phyloP scores from a whole-genome alignment of 2,888 invertebrate genomes.

The Ornithoptera alexandrae region DNA sequence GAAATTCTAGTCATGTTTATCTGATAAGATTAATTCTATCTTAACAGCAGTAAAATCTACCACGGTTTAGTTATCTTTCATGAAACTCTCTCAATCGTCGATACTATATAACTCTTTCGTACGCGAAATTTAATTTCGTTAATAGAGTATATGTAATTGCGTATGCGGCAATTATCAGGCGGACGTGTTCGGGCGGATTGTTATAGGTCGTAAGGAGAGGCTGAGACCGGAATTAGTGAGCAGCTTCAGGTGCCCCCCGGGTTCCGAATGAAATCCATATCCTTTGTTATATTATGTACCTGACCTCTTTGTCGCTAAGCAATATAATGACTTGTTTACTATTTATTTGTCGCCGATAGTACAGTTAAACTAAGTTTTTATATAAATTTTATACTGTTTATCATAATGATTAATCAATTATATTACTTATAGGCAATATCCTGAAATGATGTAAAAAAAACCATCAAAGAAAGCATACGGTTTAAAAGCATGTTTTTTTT shows the following conservation, averaged over 20 bases:
- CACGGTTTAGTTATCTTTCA: not conserved
- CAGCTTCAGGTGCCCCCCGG: constrained; percentile 49
- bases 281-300: constrained; percentile 12
- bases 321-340: constrained; percentile 9
- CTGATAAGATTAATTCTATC: too few relatives aligned
- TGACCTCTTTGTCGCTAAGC: constrained; percentile 1
- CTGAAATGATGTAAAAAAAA: too few relatives aligned
- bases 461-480: too few relatives aligned
- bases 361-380: not conserved
- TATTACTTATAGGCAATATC: too few relatives aligned
- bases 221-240: constrained; percentile 48
- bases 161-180: constrained; percentile 60
- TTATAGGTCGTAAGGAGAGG: constrained; percentile 54
- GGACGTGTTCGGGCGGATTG: constrained; percentile 54
- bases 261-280: constrained; percentile 18
- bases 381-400: too few relatives aligned
- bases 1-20: too few relatives aligned
- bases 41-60: too few relatives aligned
- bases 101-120: constrained; percentile 40
- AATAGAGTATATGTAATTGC: constrained; percentile 62
- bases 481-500: too few relatives aligned
- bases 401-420: too few relatives aligned
- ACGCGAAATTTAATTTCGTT: constrained; percentile 52
- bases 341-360: not conserved
- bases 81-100: not conserved